Conservation (phyloP, 1,140 invertebrate genomes). For the Drosophila carrolli region DNA sequence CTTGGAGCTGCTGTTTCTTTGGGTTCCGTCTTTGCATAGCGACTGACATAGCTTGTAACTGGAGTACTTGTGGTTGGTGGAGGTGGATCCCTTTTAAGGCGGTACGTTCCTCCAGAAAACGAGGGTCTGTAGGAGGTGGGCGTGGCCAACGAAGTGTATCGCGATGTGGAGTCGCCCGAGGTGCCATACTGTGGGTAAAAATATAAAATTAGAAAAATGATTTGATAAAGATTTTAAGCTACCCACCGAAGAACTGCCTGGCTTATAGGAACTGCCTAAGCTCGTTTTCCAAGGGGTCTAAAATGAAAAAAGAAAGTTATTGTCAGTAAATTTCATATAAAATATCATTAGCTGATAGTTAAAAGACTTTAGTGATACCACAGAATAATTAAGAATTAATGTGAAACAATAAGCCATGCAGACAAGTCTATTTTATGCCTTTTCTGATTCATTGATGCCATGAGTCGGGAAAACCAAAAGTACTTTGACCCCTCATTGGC, state of each 20-base stretch:
- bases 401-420: no score
- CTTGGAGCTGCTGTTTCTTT: slow-evolving; percentile 48
- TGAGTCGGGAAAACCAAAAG: no score
- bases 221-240: background rate
- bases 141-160: slow-evolving; percentile 70
- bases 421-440: no score
- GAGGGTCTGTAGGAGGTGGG: slow-evolving; percentile 79
- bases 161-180: slow-evolving; percentile 62
- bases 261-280: slow-evolving; percentile 68
- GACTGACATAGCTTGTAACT: slow-evolving; percentile 65
- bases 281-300: slow-evolving; percentile 79
- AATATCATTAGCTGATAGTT: no score
- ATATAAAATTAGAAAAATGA: background rate
- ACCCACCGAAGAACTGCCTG: slow-evolving; percentile 64
- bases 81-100: slow-evolving; percentile 69
- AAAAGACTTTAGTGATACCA: no score
- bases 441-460: no score
- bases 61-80: slow-evolving; percentile 25
- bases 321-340: no score
- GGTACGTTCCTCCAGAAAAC: slow-evolving; percentile 82
- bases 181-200: slow-evolving; percentile 59
- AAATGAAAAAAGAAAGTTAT: background rate
- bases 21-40: slow-evolving; percentile 64
- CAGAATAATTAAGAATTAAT: no score
- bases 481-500: no score